Conservation (phyloP, 2,113 vertebrate species). For the Pontoporia blainvillei region DNA sequence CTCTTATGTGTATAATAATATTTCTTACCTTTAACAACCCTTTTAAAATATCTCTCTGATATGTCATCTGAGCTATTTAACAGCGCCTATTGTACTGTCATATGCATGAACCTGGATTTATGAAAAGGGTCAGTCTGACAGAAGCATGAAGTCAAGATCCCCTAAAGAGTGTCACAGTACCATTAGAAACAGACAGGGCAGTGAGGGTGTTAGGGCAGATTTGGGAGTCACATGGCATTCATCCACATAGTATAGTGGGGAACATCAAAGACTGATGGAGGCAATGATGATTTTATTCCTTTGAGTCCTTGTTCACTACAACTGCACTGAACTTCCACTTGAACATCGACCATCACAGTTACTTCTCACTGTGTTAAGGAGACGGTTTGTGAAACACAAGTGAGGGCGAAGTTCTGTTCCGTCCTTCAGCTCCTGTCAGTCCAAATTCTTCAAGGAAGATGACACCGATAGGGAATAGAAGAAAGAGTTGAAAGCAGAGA, state of each 20-base stretch:
- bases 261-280: conserved; percentile 52
- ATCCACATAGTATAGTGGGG: not conserved
- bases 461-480: not conserved
- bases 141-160: conserved; percentile 36
- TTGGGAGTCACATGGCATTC: not conserved
- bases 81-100: conserved; percentile 36
- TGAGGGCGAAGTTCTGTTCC: not conserved
- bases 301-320: conserved; percentile 15
- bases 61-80: conserved; percentile 35
- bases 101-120: conserved; percentile 16
- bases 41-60: conserved; percentile 57
- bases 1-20: conserved; percentile 55
- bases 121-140: conserved; percentile 45
- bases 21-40: conserved; percentile 37
- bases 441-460: not conserved
- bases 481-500: not conserved
- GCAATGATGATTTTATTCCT: not conserved
- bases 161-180: conserved; percentile 51
- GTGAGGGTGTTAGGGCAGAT: conserved; percentile 33
- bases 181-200: conserved; percentile 32
- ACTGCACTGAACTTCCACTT: conserved; percentile 45
- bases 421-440: not conserved
- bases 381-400: not conserved
- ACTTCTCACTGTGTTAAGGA: not conserved
- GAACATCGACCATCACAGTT: not conserved